Percentiles rank a stretch among this genome's conserved stretches.
These are phyloP conservation scores for Drosophila obscura DNA, from an alignment of 1,140 invertebrate genomes.

Conservation along the genomic window DNA sequence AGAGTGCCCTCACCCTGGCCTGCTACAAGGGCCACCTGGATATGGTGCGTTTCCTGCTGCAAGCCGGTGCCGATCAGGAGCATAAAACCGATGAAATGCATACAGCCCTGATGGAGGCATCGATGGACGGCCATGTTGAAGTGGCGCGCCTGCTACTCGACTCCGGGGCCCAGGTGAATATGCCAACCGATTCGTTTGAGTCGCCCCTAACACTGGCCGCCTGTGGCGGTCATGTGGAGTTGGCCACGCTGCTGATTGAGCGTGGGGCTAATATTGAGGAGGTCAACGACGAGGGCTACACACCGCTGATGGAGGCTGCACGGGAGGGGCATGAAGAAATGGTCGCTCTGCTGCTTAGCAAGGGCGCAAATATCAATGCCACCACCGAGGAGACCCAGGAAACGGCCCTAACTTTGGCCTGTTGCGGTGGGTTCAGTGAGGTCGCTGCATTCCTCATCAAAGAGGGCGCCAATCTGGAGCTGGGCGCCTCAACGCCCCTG, in stretches of 20 bases:
- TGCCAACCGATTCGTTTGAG: slow-evolving; percentile 99
- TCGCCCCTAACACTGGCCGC: slow-evolving; percentile 98
- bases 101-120: slow-evolving; percentile 99
- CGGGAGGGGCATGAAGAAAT: slow-evolving; percentile 99
- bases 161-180: slow-evolving; percentile 99
- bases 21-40: slow-evolving; percentile 99
- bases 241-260: slow-evolving; percentile 97
- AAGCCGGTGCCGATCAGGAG: slow-evolving; percentile 97
- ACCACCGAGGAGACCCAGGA: slow-evolving; percentile 99
- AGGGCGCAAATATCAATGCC: slow-evolving; percentile 98
- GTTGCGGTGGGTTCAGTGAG: slow-evolving; percentile 98
- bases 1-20: slow-evolving; percentile 96
- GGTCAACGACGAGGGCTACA: slow-evolving; percentile 99
- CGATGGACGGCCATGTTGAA: slow-evolving; percentile 99
- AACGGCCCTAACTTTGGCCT: slow-evolving; percentile 97
- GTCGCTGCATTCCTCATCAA: slow-evolving; percentile 98
- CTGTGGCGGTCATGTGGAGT: slow-evolving; percentile 98
- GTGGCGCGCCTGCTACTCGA: slow-evolving; percentile 96
- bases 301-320: slow-evolving; percentile 99
- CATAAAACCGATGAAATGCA: slow-evolving; percentile 99
- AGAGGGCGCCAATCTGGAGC: slow-evolving; percentile 96
- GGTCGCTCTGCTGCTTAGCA: slow-evolving; percentile 96
- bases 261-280: slow-evolving; percentile 99
- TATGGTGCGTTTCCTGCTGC: slow-evolving; percentile 98
- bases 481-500: slow-evolving; percentile 97